Conservation (phyloP, 35 echinoderm and acorn worm species). For the Nesometra sesokonis region DNA sequence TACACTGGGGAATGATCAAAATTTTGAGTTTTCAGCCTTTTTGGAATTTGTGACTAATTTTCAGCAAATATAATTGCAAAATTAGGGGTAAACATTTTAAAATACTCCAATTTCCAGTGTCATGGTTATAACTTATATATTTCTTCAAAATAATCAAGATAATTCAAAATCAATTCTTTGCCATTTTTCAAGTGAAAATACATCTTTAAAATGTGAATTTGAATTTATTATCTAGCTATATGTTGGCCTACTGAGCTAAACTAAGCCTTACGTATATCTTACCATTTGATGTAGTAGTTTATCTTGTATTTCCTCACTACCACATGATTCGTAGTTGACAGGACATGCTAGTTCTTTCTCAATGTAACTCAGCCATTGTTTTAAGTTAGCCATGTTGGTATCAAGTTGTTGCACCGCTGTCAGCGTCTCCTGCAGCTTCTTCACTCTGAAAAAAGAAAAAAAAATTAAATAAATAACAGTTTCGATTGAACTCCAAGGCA, state of each 20-base stretch:
- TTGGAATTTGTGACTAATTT: no score
- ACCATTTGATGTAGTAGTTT: conserved; percentile 79
- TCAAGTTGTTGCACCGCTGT: conserved; percentile 88
- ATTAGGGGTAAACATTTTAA: no score
- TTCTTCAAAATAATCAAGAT: no score
- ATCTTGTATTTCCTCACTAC: conserved; percentile 60
- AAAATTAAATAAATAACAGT: background rate
- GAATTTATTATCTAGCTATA: background rate
- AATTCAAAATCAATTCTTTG: no score
- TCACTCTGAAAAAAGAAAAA: conserved; percentile 43
- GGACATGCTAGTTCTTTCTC: conserved; percentile 76
- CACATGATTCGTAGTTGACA: conserved; percentile 68
- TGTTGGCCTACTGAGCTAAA: background rate
- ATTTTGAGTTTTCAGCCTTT: no score
- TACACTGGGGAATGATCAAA: no score
- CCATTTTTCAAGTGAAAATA: no score
- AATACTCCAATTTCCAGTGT: no score
- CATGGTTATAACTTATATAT: no score
- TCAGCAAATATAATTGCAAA: no score
- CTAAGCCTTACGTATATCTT: background rate
- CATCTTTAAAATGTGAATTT: background rate
- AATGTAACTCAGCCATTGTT: conserved; percentile 72
- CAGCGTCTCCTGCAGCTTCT: conserved; percentile 87
- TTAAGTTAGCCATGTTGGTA: conserved; percentile 66
- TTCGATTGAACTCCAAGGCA: no score